phyloP scores from a whole-genome alignment of 1,140 invertebrate genomes.

The Aphaenogaster floridana region DNA sequence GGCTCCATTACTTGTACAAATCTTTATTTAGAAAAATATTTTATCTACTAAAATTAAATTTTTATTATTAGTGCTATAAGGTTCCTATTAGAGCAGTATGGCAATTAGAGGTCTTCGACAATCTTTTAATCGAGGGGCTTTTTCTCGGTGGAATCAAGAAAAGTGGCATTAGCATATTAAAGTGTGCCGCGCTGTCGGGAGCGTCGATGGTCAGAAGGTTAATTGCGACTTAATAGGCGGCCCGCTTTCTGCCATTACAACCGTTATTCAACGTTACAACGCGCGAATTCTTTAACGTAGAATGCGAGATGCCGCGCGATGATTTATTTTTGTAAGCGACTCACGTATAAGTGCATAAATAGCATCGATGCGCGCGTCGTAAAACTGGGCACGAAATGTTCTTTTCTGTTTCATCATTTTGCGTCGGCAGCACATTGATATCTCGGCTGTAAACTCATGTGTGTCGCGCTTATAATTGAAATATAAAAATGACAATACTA shows the following conservation, averaged over 20 bases:
- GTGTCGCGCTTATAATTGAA: constrained; percentile 20
- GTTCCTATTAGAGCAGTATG: background rate
- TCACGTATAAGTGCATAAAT: constrained; percentile 30
- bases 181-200: constrained; percentile 25
- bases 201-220: constrained; percentile 28
- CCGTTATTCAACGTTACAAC: constrained; percentile 32
- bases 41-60: background rate
- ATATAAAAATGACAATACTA: constrained; percentile 22
- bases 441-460: background rate
- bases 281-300: constrained; percentile 32
- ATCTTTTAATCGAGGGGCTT: background rate
- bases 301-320: constrained; percentile 21
- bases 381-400: constrained; percentile 7
- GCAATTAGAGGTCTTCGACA: background rate
- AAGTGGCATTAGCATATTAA: constrained; percentile 56
- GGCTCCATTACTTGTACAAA: background rate
- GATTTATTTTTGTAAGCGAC: constrained; percentile 38
- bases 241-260: constrained; percentile 20
- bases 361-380: background rate
- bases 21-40: background rate
- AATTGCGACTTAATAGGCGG: constrained; percentile 55
- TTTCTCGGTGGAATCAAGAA: background rate
- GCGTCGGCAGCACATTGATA: background rate
- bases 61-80: background rate
- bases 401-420: constrained; percentile 11